These are phyloP conservation scores for Styela plicata DNA, from an alignment of 23 tunicate species.

Conservation along the genomic window DNA sequence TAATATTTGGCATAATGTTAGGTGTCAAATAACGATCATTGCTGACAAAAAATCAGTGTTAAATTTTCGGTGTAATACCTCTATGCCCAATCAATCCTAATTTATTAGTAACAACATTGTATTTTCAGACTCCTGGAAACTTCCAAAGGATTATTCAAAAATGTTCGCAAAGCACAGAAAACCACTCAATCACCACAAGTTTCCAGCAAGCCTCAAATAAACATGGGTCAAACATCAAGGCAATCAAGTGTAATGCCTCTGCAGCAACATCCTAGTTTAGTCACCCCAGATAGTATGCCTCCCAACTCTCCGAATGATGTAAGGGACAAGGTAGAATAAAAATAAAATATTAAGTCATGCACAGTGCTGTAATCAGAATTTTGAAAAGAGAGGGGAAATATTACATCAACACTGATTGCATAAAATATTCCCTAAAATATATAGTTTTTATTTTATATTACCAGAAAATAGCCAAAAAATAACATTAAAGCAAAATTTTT, in stretches of 20 bases:
- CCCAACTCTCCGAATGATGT: neutral
- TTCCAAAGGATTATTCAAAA: slow-evolving; percentile 1
- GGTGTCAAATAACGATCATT: no score
- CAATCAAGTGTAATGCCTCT: neutral
- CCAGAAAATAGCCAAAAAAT: no score
- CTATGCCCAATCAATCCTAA: neutral
- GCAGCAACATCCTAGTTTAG: neutral
- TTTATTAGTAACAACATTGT: neutral
- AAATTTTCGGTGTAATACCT: no score
- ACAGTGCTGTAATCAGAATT: no score
- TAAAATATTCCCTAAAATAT: no score
- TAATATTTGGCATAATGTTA: no score
- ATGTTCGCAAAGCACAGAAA: neutral
- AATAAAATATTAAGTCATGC: no score
- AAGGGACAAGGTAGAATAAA: neutral
- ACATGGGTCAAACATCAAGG: neutral
- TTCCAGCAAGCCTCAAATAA: neutral
- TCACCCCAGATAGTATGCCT: neutral
- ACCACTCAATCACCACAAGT: neutral
- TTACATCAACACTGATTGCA: no score
- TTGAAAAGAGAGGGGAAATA: no score
- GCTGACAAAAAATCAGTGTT: no score
- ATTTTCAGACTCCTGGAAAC: slow-evolving; percentile 11
- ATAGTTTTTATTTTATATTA: no score
- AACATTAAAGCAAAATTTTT: no score